Conservation (phyloP, 2,888 invertebrate species). For the Sesia bembeciformis region DNA sequence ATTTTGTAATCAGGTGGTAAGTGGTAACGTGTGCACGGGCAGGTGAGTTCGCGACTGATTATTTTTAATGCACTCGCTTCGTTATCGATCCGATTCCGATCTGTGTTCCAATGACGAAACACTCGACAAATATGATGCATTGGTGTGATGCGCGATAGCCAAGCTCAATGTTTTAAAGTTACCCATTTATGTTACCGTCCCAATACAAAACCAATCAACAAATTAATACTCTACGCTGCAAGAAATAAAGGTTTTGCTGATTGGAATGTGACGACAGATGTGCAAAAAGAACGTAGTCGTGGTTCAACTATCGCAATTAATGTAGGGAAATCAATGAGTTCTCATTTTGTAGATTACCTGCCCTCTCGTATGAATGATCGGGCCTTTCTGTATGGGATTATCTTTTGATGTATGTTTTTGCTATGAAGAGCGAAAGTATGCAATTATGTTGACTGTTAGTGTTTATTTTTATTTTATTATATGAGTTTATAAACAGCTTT, state of each 20-base stretch:
- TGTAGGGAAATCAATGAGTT: constrained; percentile 59
- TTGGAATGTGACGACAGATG: not conserved
- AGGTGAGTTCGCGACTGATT: constrained; percentile 26
- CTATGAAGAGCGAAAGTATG: not conserved
- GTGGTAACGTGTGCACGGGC: constrained; percentile 4
- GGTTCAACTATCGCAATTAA: constrained; percentile 50
- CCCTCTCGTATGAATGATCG: constrained; percentile 50
- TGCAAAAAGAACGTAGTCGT: constrained; percentile 7
- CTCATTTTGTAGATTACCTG: constrained; percentile 60
- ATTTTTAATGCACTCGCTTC: constrained; percentile 42
- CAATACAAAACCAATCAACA: not conserved
- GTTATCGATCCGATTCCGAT: constrained; percentile 50
- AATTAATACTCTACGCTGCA: not conserved
- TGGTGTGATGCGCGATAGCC: constrained; percentile 51
- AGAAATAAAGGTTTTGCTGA: not conserved
- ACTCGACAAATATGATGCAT: constrained; percentile 68
- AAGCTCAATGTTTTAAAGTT: constrained; percentile 30
- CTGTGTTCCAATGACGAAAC: constrained; percentile 52
- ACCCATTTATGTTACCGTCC: constrained; percentile 1
- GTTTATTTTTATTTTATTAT: too few relatives aligned
- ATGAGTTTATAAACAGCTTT: too few relatives aligned
- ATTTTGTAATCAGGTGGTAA: too few relatives aligned
- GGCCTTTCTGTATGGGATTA: not conserved
- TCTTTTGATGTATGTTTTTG: not conserved
- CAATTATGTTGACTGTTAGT: too few relatives aligned